Percentiles rank a stretch among this genome's conserved stretches.
These are phyloP conservation scores for Epinotia demarniana DNA, from an alignment of 2,888 invertebrate genomes.

Conservation along the genomic window DNA sequence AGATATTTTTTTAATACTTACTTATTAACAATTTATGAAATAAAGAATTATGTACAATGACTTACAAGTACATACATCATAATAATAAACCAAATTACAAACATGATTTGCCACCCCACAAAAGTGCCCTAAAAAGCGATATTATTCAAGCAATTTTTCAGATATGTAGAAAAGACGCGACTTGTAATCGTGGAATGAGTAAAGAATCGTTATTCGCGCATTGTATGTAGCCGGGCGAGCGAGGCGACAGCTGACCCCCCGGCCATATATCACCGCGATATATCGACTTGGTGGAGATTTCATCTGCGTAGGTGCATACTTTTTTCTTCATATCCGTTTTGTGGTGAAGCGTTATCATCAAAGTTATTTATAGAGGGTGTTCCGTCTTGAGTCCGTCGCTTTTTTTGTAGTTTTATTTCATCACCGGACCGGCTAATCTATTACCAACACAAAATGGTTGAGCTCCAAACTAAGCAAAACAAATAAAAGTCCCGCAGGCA, in stretches of 20 bases:
- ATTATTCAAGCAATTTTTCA: constrained; percentile 8
- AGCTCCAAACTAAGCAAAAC: background rate
- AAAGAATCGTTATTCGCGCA: constrained; percentile 40
- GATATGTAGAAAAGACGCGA: constrained; percentile 30
- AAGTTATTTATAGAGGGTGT: constrained; percentile 22
- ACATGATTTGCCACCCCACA: background rate
- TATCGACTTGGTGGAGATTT: constrained; percentile 57
- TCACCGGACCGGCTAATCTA: background rate
- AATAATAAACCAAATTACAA: no score
- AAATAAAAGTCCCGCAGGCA: background rate
- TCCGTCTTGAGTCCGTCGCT: constrained; percentile 7
- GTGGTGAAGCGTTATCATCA: constrained; percentile 38
- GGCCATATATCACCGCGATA: constrained; percentile 59
- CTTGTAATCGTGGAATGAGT: constrained; percentile 35
- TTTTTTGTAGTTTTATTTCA: background rate
- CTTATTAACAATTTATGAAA: no score
- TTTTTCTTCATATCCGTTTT: constrained; percentile 51
- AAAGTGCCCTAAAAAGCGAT: constrained; percentile 4
- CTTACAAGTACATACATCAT: no score
- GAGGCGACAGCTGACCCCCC: constrained; percentile 56
- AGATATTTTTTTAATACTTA: no score
- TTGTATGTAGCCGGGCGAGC: constrained; percentile 48
- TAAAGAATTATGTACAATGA: no score
- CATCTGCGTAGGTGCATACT: constrained; percentile 47
- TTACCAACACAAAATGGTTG: constrained; percentile 3